phyloP scores from a whole-genome alignment of 2,113 vertebrate genomes.

The Nannobrachium achirus region DNA sequence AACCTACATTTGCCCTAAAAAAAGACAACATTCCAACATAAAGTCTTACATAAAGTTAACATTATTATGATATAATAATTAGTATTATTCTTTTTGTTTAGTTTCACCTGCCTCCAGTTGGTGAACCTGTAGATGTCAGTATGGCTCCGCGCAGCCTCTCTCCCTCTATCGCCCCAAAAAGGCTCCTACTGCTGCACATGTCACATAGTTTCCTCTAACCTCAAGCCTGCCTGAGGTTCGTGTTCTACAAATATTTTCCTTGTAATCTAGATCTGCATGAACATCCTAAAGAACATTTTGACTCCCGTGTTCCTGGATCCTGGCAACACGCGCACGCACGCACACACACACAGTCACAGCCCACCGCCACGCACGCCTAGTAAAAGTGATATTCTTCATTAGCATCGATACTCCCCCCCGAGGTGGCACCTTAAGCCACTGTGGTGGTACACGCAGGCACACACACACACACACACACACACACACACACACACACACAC shows the following conservation, averaged over 20 bases:
- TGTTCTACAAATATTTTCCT: slow-evolving; percentile 83
- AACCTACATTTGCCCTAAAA: slow-evolving; percentile 41
- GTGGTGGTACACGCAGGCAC: slow-evolving; percentile 13
- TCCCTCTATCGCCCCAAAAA: slow-evolving; percentile 56
- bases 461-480: slow-evolving; percentile 4
- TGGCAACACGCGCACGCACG: slow-evolving; percentile 41
- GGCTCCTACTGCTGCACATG: slow-evolving; percentile 70
- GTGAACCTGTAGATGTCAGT: slow-evolving; percentile 84
- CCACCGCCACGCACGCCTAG: slow-evolving; percentile 14
- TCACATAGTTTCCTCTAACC: slow-evolving; percentile 74
- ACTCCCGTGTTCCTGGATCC: slow-evolving; percentile 52
- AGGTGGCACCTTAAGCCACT: slow-evolving; percentile 21
- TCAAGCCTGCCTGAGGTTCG: slow-evolving; percentile 72
- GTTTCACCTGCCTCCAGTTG: slow-evolving; percentile 62
- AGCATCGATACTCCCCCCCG: slow-evolving; percentile 36
- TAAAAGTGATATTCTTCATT: slow-evolving; percentile 52
- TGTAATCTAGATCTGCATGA: slow-evolving; percentile 78
- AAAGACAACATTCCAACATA: not conserved
- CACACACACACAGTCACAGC: slow-evolving; percentile 3
- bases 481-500: slow-evolving; percentile 12
- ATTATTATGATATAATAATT: too few relatives aligned
- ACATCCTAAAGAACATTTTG: slow-evolving; percentile 70
- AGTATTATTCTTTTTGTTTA: not conserved
- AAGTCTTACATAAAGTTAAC: too few relatives aligned
- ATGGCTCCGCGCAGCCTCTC: slow-evolving; percentile 67